phyloP scores from a whole-genome alignment of 2,888 invertebrate genomes.

The Plutella xylostella region DNA sequence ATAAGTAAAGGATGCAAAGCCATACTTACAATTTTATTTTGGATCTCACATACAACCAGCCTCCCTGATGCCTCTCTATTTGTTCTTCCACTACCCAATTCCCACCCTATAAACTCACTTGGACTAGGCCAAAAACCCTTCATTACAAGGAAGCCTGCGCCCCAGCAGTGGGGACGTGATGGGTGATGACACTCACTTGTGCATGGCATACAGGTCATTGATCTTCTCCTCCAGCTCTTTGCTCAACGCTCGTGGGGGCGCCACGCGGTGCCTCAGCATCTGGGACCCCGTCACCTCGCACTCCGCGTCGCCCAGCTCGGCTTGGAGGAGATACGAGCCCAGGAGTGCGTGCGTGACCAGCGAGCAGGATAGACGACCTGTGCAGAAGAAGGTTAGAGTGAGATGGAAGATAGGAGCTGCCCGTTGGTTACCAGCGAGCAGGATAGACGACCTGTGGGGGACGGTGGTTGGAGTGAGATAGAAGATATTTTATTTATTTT shows the following conservation, averaged over 20 bases:
- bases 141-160: too few relatives aligned
- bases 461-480: too few relatives aligned
- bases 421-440: conserved; percentile 97
- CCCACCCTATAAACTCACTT: too few relatives aligned
- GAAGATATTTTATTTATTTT: too few relatives aligned
- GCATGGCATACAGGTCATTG: conserved; percentile 93
- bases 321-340: conserved; percentile 89
- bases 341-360: conserved; percentile 95
- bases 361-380: conserved; percentile 92
- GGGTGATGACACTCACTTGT: conserved; percentile 72
- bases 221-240: conserved; percentile 95
- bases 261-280: conserved; percentile 92
- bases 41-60: too few relatives aligned
- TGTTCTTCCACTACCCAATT: too few relatives aligned
- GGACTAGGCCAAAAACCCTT: too few relatives aligned
- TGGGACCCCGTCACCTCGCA: conserved; percentile 85
- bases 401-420: conserved; percentile 83
- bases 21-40: too few relatives aligned
- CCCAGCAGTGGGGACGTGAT: not conserved
- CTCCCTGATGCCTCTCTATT: too few relatives aligned
- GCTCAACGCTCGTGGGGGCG: conserved; percentile 83
- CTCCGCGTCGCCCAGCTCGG: conserved; percentile 95
- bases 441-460: conserved; percentile 80
- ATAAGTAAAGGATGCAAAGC: too few relatives aligned
- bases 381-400: conserved; percentile 7